Evolutionary conservation across 2,888 invertebrate genomes (phyloP).

Genomic region (Sipunculus nudus): DNA sequence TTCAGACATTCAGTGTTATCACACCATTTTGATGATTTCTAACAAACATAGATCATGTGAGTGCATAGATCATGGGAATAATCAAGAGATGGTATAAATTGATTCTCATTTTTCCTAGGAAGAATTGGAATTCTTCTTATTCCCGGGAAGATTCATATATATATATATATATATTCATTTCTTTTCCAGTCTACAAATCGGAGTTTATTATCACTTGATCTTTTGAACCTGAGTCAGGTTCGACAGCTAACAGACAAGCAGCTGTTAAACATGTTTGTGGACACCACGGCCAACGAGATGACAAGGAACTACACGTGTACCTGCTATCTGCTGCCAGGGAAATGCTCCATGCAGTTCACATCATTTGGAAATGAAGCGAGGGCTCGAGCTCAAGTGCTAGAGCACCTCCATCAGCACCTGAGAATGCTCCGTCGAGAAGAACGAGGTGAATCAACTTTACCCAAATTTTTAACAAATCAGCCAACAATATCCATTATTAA

Average conservation of each 20-base stretch:
- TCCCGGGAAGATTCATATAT: no score
- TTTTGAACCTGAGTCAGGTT: slow-evolving; percentile 57
- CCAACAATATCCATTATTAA: not conserved
- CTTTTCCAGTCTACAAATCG: slow-evolving; percentile 41
- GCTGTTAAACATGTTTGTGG: slow-evolving; percentile 69
- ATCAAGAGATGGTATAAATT: no score
- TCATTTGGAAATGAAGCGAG: slow-evolving; percentile 72
- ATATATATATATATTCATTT: slow-evolving; percentile 19
- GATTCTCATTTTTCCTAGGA: no score
- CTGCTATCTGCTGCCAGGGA: slow-evolving; percentile 69
- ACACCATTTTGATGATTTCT: no score
- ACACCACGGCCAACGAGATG: slow-evolving; percentile 70
- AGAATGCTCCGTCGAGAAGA: slow-evolving; percentile 52
- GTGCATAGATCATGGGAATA: no score
- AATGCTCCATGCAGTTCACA: slow-evolving; percentile 68
- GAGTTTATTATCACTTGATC: slow-evolving; percentile 43
- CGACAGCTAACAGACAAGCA: slow-evolving; percentile 67
- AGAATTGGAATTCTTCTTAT: no score
- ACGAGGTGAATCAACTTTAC: slow-evolving; percentile 43
- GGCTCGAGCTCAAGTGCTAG: slow-evolving; percentile 69
- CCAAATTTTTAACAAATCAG: not conserved
- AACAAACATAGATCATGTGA: no score
- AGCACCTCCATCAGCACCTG: slow-evolving; percentile 69
- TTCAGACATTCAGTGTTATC: no score
- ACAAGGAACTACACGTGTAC: slow-evolving; percentile 69